phyloP scores from a whole-genome alignment of 2,888 invertebrate genomes.

The Polyommatus icarus region DNA sequence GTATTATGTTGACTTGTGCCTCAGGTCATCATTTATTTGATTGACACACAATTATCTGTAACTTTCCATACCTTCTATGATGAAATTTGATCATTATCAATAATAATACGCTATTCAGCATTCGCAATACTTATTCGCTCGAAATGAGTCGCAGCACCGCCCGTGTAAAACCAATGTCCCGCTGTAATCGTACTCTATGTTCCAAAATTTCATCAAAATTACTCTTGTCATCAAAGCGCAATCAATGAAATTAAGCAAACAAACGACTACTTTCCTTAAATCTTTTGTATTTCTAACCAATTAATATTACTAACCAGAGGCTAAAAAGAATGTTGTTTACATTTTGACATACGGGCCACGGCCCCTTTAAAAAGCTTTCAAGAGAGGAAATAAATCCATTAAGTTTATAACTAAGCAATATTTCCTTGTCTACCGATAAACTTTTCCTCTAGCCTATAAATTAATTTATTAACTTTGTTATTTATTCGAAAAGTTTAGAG shows the following conservation, averaged over 20 bases:
- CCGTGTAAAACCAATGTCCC: too few species aligned
- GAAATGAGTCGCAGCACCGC: too few species aligned
- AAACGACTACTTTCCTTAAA: neutral
- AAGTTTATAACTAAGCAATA: slow-evolving; percentile 22
- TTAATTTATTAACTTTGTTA: slow-evolving; percentile 30
- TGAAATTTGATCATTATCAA: neutral
- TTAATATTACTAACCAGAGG: neutral
- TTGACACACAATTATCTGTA: neutral
- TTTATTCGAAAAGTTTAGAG: slow-evolving; percentile 26
- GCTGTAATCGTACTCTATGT: too few species aligned
- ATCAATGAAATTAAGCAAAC: too few species aligned
- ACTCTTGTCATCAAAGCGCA: too few species aligned
- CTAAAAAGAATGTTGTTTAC: neutral
- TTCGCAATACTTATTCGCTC: too few species aligned
- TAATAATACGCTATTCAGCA: too few species aligned
- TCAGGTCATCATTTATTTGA: neutral
- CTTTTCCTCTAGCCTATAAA: slow-evolving; percentile 28
- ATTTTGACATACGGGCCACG: neutral
- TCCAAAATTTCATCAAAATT: too few species aligned
- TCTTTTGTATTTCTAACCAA: neutral
- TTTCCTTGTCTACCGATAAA: slow-evolving; percentile 30
- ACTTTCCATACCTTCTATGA: neutral
- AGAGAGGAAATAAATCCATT: slow-evolving; percentile 21
- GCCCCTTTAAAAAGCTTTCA: slow-evolving; percentile 2
- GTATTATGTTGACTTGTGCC: too few species aligned